Evolutionary conservation across 1,140 invertebrate species (phyloP), one percentile per base, ranked within the genome.

Genomic region (Drosophila arawakana): DNA sequence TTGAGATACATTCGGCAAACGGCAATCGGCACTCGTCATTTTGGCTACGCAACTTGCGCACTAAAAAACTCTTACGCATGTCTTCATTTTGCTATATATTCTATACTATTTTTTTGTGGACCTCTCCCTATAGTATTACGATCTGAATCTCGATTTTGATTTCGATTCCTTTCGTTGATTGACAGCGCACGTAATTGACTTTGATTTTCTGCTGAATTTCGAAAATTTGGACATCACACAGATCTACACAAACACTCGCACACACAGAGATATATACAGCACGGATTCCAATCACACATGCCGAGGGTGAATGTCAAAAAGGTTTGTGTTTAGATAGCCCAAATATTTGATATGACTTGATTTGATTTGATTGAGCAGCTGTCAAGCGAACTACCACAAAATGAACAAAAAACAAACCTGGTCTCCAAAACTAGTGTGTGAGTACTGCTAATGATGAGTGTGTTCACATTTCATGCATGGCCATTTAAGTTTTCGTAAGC

Each of bases 331-430:
- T 86, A 86, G 83, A 83, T 86, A 86, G 76, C 84, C 83, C 83
- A 89, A 73, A 86, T 88, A 80, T 73, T 77, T 81, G 73, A 81
- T 83, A 77, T 75, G 83, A 88, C 82, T 83, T 86, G 83, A 86
- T 86, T 88, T 74, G 83, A 88, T 86, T 89, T 86, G 83, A 86
- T 86, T 88, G 83, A 89, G 83, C 83, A 83, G 83, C 83, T 86
- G 83, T 83, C 83, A 80, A 67, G 39, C 62, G 73, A 86, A 77
- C 73, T 80, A 74, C 57, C 52, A 55, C 83, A 83, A 30, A 30
- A 30, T 30, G 6, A 30, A 30, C 3, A 30, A 30, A 30, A 30
- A 30, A 30, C 6, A 30, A 83, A 80, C 84, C 80, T 86, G 84
- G 89, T 76, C 79, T 73, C 79, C 76, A 66, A 76, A 55, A 39